Conservation (phyloP, 2,888 invertebrate species). For the Drosophila pegasa region DNA sequence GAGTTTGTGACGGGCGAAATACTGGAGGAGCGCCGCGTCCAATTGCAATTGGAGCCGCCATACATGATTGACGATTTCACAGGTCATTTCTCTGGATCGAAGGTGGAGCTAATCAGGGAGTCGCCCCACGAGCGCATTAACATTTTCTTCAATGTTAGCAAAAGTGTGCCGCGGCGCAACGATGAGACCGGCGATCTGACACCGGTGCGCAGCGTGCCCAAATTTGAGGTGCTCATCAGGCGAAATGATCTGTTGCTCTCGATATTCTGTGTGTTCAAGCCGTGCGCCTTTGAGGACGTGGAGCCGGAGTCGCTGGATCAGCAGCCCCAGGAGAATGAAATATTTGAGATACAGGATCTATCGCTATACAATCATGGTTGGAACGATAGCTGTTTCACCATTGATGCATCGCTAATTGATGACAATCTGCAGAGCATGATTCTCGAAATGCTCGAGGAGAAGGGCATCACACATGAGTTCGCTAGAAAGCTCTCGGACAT, state of each 20-base stretch:
- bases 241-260: slow-evolving; percentile 39
- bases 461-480: slow-evolving; percentile 50
- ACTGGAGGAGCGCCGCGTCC: slow-evolving; percentile 47
- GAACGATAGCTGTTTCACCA: slow-evolving; percentile 46
- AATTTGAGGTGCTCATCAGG: slow-evolving; percentile 50
- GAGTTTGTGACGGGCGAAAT: slow-evolving; percentile 50
- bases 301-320: slow-evolving; percentile 6
- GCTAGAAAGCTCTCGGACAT: slow-evolving; percentile 51
- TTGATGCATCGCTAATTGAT: slow-evolving; percentile 49
- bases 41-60: slow-evolving; percentile 35
- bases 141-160: slow-evolving; percentile 52
- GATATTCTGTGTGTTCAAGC: slow-evolving; percentile 38
- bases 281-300: slow-evolving; percentile 30
- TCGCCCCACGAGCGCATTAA: slow-evolving; percentile 29
- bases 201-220: slow-evolving; percentile 47
- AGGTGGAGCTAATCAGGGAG: slow-evolving; percentile 37
- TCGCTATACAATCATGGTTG: slow-evolving; percentile 37
- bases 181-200: slow-evolving; percentile 24
- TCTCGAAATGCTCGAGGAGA: slow-evolving; percentile 46
- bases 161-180: slow-evolving; percentile 43
- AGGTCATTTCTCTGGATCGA: slow-evolving; percentile 34
- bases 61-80: slow-evolving; percentile 39
- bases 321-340: slow-evolving; percentile 13
- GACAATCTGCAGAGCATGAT: slow-evolving; percentile 39
- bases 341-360: slow-evolving; percentile 45